Conservation (phyloP, 1,140 invertebrate genomes). For the Pseudomyrmex cubaensis region DNA sequence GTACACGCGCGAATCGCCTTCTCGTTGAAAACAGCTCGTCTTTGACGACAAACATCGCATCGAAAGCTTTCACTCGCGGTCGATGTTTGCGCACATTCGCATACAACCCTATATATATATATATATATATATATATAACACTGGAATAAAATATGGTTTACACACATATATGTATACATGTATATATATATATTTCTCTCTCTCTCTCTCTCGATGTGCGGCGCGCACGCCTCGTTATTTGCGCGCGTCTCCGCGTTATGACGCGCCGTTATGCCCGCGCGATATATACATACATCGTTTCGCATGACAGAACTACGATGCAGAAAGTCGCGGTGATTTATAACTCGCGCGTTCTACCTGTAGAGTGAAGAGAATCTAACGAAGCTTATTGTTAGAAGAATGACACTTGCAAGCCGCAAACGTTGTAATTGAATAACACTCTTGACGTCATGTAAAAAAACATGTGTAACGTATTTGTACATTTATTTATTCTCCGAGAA, state of each 20-base stretch:
- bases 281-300: too few species aligned
- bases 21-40: conserved; percentile 62
- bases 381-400: too few species aligned
- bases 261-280: conserved; percentile 56
- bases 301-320: conserved; percentile 32
- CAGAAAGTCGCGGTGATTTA: conserved; percentile 40
- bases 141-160: too few species aligned
- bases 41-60: conserved; percentile 71
- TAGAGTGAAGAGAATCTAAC: conserved; percentile 2
- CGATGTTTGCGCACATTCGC: conserved; percentile 34
- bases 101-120: background rate
- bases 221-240: conserved; percentile 53
- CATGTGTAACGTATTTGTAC: background rate
- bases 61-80: conserved; percentile 65
- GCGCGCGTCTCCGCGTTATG: conserved; percentile 57
- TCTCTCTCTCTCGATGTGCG: too few species aligned
- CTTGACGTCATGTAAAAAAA: background rate
- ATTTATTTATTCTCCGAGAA: too few species aligned
- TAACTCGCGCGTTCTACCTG: background rate
- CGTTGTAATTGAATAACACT: too few species aligned
- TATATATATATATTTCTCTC: too few species aligned
- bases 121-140: background rate
- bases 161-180: background rate
- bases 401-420: too few species aligned
- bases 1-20: conserved; percentile 38